These are phyloP conservation scores for Mormyrops boulengeri DNA, from an alignment of 2,797 vertebrate species.

Conservation along the genomic window DNA sequence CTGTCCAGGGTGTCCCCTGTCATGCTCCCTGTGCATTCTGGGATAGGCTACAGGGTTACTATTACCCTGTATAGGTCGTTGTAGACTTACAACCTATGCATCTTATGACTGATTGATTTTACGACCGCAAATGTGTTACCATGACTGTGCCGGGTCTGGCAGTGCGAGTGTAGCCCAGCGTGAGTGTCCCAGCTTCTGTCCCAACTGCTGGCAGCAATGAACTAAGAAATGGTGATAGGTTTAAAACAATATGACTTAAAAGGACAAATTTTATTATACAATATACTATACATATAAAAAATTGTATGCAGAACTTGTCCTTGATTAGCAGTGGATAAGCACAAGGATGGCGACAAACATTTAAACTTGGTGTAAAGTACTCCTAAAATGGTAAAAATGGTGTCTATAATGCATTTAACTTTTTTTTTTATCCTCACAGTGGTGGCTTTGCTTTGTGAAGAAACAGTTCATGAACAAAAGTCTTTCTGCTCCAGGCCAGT, in stretches of 20 bases:
- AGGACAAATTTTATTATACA: not conserved
- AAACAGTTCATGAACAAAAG: constrained; percentile 99
- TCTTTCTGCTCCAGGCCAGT: constrained; percentile 91
- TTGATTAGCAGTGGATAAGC: not conserved
- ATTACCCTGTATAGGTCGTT: not conserved
- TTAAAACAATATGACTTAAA: not conserved
- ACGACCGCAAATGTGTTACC: not conserved
- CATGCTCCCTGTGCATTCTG: not conserved
- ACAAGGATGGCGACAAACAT: not conserved
- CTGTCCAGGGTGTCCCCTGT: not conserved
- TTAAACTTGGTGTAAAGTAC: not conserved
- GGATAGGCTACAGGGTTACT: not conserved
- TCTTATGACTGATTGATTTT: not conserved
- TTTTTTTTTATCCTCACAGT: constrained; percentile 58
- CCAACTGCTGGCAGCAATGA: not conserved
- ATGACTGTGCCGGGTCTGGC: not conserved
- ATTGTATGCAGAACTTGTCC: too few species aligned
- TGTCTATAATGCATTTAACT: not conserved
- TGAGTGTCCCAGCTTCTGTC: not conserved
- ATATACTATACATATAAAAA: not conserved
- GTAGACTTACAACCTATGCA: not conserved
- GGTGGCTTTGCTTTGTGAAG: constrained; percentile 99
- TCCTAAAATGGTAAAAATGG: not conserved
- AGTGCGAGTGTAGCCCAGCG: not conserved
- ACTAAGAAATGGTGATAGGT: not conserved